phyloP scores from a whole-genome alignment of 2,113 vertebrate genomes.

The Anguilla japonica region DNA sequence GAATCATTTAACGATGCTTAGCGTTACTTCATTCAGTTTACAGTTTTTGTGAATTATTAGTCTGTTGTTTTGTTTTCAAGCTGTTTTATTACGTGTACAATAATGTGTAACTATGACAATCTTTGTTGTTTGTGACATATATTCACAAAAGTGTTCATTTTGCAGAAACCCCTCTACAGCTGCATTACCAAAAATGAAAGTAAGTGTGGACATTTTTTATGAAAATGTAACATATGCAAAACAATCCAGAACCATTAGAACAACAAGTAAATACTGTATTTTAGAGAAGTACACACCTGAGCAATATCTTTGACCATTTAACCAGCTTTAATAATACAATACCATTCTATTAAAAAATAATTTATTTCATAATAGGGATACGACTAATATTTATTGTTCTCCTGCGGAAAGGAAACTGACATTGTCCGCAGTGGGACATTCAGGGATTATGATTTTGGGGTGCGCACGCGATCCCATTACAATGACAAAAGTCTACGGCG shows the following conservation, averaged over 20 bases:
- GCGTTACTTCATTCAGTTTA: not conserved
- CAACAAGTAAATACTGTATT: too few relatives aligned
- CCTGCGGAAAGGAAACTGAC: not conserved
- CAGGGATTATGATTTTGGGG: not conserved
- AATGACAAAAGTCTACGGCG: not conserved
- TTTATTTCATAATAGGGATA: not conserved
- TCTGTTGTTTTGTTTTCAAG: not conserved
- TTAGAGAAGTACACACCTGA: too few relatives aligned
- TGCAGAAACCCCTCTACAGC: conserved; percentile 94
- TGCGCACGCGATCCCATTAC: not conserved
- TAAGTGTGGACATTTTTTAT: conserved; percentile 69
- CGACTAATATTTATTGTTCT: not conserved
- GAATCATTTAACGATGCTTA: not conserved
- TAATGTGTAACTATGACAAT: not conserved
- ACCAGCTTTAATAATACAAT: too few relatives aligned
- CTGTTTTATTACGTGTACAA: not conserved
- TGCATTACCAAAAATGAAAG: conserved; percentile 99
- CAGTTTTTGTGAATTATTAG: not conserved
- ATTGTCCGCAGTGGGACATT: not conserved
- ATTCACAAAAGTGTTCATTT: conserved; percentile 51
- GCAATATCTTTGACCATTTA: too few relatives aligned
- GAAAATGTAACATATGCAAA: too few relatives aligned
- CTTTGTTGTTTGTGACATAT: not conserved
- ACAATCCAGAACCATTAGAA: too few relatives aligned
- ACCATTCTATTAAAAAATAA: too few relatives aligned